Evolutionary conservation across 2,888 invertebrate genomes (phyloP), one percentile per base, ranked within the genome.

Genomic region (Drosophila flavopinicola): DNA sequence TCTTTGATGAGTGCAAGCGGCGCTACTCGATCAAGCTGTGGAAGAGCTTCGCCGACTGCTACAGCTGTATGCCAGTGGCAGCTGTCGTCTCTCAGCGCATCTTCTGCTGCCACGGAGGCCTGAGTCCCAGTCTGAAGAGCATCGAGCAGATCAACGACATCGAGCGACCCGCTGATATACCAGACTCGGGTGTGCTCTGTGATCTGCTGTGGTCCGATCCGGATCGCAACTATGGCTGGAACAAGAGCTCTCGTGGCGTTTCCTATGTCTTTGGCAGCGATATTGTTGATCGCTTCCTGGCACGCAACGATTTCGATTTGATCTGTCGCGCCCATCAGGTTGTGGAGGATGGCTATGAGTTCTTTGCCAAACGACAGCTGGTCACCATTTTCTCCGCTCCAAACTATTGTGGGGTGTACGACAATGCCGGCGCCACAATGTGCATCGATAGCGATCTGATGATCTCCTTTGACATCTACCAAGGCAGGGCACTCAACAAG

Each of bases 51-150:
- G 20, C 2, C 20, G 99, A 99, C 91, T 99, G 99, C 92, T 99
- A 99, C 92, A 99, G 99, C 92, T 99, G 99, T 92, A 93, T 99
- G 89, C 99, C 99, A 24, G 98, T 99, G 76, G 98, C 99, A 47
- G 99, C 99, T 54, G 98, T 99, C 68, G 98, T 99, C 77, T 99
- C 99, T 90, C 98, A 99, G 91, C 98, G 99, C 97, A 97, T 88
- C 97, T 20, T 20, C 20, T 20, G 20, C 20, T 20, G 20, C 4
- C 20, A 20, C 4, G 20, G 20, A 4, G 20, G 97, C 41, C 93
- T 97, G 56, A 98, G 97, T 92, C 98, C 98, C 15, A 98, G 98
- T 91, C 92, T 98, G 76, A 97, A 98, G 82, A 94, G 95, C 83
- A 98, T 98, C 98, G 98, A 98, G 92, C 98, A 99, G 92, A 99